Evolutionary conservation across 2,888 invertebrate species (phyloP), one percentile per base, ranked within the genome.

Genomic region (Heliconius cydno): DNA sequence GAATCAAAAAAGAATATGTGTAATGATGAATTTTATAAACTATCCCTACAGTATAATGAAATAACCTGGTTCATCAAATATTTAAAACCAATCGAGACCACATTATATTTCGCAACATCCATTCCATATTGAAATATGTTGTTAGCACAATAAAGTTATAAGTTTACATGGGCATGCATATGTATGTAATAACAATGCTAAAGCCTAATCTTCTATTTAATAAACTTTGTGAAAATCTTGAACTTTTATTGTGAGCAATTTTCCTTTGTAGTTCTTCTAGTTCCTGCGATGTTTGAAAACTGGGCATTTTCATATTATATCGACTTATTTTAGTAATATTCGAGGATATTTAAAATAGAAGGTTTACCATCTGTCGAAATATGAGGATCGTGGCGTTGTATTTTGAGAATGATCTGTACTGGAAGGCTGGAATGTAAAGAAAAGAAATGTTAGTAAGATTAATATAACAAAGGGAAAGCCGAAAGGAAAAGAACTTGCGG

Each of bases 51-150:
- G 71, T 38, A 73, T 63, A 34, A 41, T 63, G 60, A 76, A 76
- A 72, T 85, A 85, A 89, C 94, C 94, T 95, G 89, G 88, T 88
- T 88, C 87, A 92, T 88, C 76, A 94, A 82, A 83, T 86, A 91
- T 82, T 92, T 91, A 85, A 93, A 81, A 82, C 94, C 79, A 76
- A 89, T 83, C 25, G 91, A 86, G 28, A 92, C 82, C 70, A 94
- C 87, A 81, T 94, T 94, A 83, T 94, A 94, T 84, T 91, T 92
- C 30, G 94, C 94, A 13, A 89, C 92, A 79, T 95, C 95, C 84
- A 94, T 87, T 38, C 95, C 94, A 76, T 92, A 94, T 77, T 94
- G 91, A 12, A 94, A 82, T 46, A 94, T 90, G 75, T 85, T 92
- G 79, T 92, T 89, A 0, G 93, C 94, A 82, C 94, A 94, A 79